Conservation (phyloP, 2,888 invertebrate genomes). For the Branchinecta sandiegonensis region DNA sequence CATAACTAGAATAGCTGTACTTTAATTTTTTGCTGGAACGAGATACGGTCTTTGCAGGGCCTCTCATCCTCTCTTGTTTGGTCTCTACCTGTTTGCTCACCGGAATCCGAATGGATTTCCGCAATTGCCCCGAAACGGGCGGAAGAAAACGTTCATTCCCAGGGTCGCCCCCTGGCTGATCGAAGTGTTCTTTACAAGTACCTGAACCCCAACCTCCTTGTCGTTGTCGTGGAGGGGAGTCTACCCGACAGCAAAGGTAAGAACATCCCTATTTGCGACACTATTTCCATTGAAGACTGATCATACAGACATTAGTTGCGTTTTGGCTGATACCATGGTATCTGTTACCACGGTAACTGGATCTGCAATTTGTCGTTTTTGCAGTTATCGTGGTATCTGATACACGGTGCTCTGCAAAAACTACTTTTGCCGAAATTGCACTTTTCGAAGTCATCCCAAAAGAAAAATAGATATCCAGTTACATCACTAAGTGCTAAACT, state of each 20-base stretch:
- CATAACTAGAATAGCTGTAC: too few species aligned
- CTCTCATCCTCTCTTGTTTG: background rate
- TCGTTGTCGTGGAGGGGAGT: constrained; percentile 60
- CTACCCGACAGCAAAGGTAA: constrained; percentile 60
- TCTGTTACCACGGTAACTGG: too few species aligned
- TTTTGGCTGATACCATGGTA: too few species aligned
- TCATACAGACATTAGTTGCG: background rate
- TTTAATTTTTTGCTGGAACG: too few species aligned
- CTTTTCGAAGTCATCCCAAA: too few species aligned
- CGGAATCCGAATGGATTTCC: constrained; percentile 46
- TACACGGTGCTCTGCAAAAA: too few species aligned
- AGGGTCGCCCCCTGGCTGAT: constrained; percentile 86
- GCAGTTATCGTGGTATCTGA: too few species aligned
- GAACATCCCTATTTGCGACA: constrained; percentile 24
- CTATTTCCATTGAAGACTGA: too few species aligned
- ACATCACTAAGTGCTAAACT: too few species aligned
- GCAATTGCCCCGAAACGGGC: constrained; percentile 48
- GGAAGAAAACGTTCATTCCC: constrained; percentile 71
- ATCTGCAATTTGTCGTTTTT: too few species aligned
- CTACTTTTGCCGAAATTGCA: too few species aligned
- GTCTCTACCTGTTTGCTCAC: background rate
- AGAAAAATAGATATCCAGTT: too few species aligned
- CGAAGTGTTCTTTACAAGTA: constrained; percentile 96
- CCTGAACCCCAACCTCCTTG: constrained; percentile 89
- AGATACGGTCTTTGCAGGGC: background rate